These are phyloP conservation scores for Drosophila conformis DNA, from an alignment of 2,888 invertebrate species.

Conservation along the genomic window DNA sequence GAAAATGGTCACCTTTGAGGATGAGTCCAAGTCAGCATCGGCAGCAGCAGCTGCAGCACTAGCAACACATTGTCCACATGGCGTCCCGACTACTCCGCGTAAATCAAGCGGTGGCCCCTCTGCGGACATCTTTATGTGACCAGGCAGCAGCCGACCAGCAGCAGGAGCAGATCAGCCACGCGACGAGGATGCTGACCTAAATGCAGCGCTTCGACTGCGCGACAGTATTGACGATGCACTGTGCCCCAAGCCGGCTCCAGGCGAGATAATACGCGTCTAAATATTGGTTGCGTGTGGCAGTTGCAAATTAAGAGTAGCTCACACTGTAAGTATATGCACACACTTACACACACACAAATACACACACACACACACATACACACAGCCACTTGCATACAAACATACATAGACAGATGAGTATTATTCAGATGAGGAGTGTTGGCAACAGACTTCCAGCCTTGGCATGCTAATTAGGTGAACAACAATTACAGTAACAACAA, in stretches of 20 bases:
- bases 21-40: slow-evolving; percentile 86
- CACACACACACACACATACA: not conserved
- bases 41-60: slow-evolving; percentile 35
- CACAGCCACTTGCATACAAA: not conserved
- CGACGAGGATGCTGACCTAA: slow-evolving; percentile 62
- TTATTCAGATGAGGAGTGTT: not conserved
- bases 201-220: slow-evolving; percentile 65
- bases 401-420: not conserved
- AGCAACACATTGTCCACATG: slow-evolving; percentile 84
- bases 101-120: slow-evolving; percentile 86
- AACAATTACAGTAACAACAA: slow-evolving; percentile 6
- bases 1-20: slow-evolving; percentile 93
- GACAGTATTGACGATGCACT: slow-evolving; percentile 78
- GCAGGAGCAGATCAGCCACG: slow-evolving; percentile 27
- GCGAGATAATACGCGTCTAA: slow-evolving; percentile 85
- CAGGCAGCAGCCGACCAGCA: slow-evolving; percentile 79
- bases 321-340: slow-evolving; percentile 62
- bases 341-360: slow-evolving; percentile 14
- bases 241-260: slow-evolving; percentile 82
- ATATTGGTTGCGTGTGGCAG: not conserved
- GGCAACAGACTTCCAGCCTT: not conserved
- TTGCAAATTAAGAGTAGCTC: not conserved
- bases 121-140: slow-evolving; percentile 93
- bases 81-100: slow-evolving; percentile 84
- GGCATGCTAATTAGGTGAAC: slow-evolving; percentile 9